Base-by-base conservation (phyloP, 1,140 invertebrate species). In the Drosophila arizonae region DNA sequence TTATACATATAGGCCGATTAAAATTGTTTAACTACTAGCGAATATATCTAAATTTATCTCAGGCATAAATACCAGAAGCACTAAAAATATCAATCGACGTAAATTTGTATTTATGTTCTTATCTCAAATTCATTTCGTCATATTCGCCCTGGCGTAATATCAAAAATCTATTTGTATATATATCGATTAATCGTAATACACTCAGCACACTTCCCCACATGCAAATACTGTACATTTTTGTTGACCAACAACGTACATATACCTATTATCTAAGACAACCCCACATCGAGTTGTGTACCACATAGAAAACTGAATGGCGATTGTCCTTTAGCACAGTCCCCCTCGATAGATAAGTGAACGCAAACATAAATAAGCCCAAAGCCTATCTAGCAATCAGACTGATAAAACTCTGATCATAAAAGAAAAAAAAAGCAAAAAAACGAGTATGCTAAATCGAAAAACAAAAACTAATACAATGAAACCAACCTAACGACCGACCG, bases 271-370 rank as follows among this genome's bases (percentile, higher is more conserved):
- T 58, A 65, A 65, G 24, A 8, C 36, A 33, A 43, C 50, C 56
- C 54, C 39, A 63, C 63, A 39, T 55, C 55, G 60, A 62, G 63
- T 13, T 77, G 64, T 62, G 57, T 77, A 52, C 63, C 50, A 65
- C 33, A 8, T 21, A 26, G 11, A 74, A 77, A 75, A 65, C 80
- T 72, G 80, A 69, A 77, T 81, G 64, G 58, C 6, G 46, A 73
- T 13, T 39, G 56, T 73, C 74, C 69, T 72, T 74, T 24, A 61
- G 24, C 36, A 66, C 71, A 50, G 50, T 50, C 26, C 50, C 21
- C 2, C 9, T 33, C 17, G 46, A 60, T 64, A 69, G 79, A 81
- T 81, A 81, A 81, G 57, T 45, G 41, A 43, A 43, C 15, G 39
- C 36, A 39, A 68, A 66, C 63, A 72, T 72, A 72, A 74, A 74